A percentile compares a stretch with the other conserved stretches of the same genome.
These are phyloP conservation scores for Vespertilio murinus DNA, from an alignment of 2,797 vertebrate species.

Conservation along the genomic window DNA sequence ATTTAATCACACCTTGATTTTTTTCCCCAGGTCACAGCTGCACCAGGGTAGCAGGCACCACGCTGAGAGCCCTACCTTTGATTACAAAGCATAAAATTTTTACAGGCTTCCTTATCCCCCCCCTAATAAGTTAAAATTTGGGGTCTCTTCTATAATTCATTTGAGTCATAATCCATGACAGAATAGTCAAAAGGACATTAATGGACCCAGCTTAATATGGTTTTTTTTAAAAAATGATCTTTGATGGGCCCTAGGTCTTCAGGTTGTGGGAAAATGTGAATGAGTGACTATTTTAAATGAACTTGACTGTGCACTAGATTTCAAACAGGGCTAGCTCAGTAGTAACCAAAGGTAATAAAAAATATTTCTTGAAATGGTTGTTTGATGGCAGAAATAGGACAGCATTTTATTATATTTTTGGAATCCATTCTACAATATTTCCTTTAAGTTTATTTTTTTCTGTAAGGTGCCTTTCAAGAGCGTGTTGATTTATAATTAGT, in stretches of 20 bases:
- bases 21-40: constrained; percentile 51
- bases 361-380: constrained; percentile 62
- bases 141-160: constrained; percentile 51
- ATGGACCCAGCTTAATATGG: constrained; percentile 43
- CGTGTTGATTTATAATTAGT: constrained; percentile 53
- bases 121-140: constrained; percentile 62
- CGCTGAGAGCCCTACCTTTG: constrained; percentile 59
- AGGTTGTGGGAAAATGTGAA: constrained; percentile 57
- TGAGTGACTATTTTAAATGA: constrained; percentile 63
- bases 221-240: constrained; percentile 31
- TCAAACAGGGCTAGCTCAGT: constrained; percentile 34
- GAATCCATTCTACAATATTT: constrained; percentile 64
- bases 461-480: constrained; percentile 41
- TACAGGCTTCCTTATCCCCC: neutral
- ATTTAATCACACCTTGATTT: constrained; percentile 69
- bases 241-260: constrained; percentile 38
- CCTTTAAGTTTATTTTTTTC: constrained; percentile 65
- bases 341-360: constrained; percentile 52
- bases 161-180: constrained; percentile 58
- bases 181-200: constrained; percentile 46
- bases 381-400: constrained; percentile 65
- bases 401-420: constrained; percentile 64
- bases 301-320: constrained; percentile 47
- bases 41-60: constrained; percentile 1
- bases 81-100: constrained; percentile 70